These are phyloP conservation scores for Meandrina meandrites DNA, from an alignment of 92 coral and sea anemone species.

Conservation along the genomic window DNA sequence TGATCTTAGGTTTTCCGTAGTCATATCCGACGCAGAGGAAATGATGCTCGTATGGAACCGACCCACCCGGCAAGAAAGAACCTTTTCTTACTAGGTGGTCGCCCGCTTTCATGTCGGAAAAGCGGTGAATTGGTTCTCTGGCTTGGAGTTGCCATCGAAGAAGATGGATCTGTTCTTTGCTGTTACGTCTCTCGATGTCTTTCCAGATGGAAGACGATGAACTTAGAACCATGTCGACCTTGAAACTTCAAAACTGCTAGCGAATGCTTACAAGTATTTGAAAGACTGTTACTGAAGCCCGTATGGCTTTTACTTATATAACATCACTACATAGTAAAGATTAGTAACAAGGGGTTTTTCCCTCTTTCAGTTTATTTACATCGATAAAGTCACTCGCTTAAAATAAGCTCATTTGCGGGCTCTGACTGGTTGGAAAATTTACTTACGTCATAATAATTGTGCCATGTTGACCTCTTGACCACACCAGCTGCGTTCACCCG, in stretches of 20 bases:
- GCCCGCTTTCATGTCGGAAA: constrained; percentile 14
- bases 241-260: not conserved
- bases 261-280: not conserved
- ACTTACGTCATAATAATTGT: not conserved
- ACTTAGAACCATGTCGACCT: not conserved
- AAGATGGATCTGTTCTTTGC: not conserved
- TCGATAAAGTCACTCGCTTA: not conserved
- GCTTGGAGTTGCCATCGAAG: constrained; percentile 19
- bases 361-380: not conserved
- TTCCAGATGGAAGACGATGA: not conserved
- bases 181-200: not conserved
- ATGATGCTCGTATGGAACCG: not conserved
- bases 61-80: not conserved
- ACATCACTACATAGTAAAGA: not conserved
- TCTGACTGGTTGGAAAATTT: not conserved
- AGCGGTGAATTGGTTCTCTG: constrained; percentile 26
- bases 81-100: constrained; percentile 7
- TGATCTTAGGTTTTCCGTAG: not conserved
- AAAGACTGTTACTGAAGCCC: not conserved
- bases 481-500: not conserved
- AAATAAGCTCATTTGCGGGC: not conserved
- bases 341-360: not conserved
- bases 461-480: too few relatives aligned
- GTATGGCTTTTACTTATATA: not conserved
- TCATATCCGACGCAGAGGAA: not conserved